These are phyloP conservation scores for Haliclona indistincta DNA, from an alignment of 37 sponge, comb jelly and placozoan species.

Conservation along the genomic window DNA sequence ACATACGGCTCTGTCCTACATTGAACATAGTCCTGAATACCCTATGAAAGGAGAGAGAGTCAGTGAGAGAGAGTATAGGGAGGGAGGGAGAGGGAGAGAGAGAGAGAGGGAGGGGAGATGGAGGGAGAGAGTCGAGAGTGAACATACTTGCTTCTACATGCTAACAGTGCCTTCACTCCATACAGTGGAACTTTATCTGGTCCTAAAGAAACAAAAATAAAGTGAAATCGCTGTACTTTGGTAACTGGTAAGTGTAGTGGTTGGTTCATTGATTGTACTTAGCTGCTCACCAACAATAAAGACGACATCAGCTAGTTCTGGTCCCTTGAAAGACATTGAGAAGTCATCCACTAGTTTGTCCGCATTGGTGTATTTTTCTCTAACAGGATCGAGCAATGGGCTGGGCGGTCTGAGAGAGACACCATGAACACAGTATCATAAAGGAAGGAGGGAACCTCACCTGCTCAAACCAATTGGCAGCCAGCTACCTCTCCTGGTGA, in stretches of 20 bases:
- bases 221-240: background rate
- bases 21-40: conserved; percentile 61
- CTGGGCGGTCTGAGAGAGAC: conserved; percentile 64
- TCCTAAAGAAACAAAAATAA: conserved; percentile 20
- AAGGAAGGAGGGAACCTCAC: conserved; percentile 12
- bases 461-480: conserved; percentile 80
- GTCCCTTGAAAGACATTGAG: conserved; percentile 45
- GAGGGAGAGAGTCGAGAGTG: too few species aligned
- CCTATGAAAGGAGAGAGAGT: conserved; percentile 2
- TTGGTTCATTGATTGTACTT: background rate
- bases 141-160: conserved; percentile 79
- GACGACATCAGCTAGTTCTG: conserved; percentile 82
- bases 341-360: conserved; percentile 87
- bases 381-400: conserved; percentile 70
- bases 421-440: background rate
- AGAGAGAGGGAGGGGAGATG: too few species aligned
- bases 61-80: background rate
- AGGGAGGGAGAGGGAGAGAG: too few species aligned
- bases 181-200: conserved; percentile 47
- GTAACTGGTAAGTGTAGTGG: background rate
- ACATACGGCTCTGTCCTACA: conserved; percentile 13
- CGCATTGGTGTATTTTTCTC: conserved; percentile 74
- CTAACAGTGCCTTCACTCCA: conserved; percentile 88
- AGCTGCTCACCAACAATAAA: conserved; percentile 68
- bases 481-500: conserved; percentile 74